Percentiles rank a stretch among this genome's conserved stretches.
Evolutionary conservation across 2,113 vertebrate species (phyloP).

Genomic region (Psephotus haematonotus): DNA sequence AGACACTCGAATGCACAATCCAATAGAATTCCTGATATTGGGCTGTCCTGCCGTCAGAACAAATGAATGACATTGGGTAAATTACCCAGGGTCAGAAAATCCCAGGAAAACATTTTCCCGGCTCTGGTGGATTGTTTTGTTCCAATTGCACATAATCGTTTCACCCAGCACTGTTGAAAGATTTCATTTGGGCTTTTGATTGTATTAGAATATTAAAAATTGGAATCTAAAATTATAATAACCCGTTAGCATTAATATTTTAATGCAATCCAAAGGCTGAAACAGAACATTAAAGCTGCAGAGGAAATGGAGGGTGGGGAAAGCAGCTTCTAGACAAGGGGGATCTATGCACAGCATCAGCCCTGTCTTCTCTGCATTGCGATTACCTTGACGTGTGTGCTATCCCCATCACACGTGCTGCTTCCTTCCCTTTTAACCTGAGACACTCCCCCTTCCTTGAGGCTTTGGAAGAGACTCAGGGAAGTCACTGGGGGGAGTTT

Average conservation of each 20-base stretch:
- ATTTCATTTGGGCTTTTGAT: constrained; percentile 44
- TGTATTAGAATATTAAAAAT: constrained; percentile 51
- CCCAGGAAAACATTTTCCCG: background rate
- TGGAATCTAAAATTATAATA: constrained; percentile 26
- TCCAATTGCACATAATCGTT: background rate
- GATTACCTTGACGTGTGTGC: background rate
- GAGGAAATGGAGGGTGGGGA: background rate
- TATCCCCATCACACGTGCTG: background rate
- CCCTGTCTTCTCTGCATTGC: background rate
- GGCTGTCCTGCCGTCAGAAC: background rate
- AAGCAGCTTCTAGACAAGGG: background rate
- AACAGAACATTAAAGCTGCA: constrained; percentile 33
- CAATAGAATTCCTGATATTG: background rate
- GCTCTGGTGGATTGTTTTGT: background rate
- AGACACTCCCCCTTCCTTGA: background rate
- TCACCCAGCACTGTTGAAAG: background rate
- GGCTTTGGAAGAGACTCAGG: background rate
- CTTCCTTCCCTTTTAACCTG: background rate
- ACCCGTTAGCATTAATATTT: constrained; percentile 47
- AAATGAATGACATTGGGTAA: background rate
- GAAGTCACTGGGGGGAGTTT: background rate
- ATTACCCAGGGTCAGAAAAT: background rate
- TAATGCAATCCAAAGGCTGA: constrained; percentile 9
- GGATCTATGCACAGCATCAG: background rate
- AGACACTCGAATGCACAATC: background rate